These are phyloP conservation scores for Rafetus swinhoei DNA, from an alignment of 2,113 vertebrate genomes.

Conservation along the genomic window DNA sequence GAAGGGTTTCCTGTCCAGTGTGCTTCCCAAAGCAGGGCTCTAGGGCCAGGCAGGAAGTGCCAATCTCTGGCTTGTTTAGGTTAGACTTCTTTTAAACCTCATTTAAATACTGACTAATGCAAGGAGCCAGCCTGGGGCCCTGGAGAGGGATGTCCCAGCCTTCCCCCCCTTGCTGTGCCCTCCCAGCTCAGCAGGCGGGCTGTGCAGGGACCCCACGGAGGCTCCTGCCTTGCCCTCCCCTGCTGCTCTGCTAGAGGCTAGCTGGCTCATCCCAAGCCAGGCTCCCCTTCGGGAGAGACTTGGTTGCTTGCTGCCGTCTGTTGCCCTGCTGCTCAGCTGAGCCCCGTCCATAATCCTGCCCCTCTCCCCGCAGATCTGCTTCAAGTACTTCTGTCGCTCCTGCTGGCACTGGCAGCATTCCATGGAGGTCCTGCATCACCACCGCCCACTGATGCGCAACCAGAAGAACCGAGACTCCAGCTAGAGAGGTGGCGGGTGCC, in stretches of 20 bases:
- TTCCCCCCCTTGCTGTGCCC: background rate
- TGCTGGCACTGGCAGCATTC: conserved; percentile 99
- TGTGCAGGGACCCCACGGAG: too few species aligned
- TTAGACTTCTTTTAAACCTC: background rate
- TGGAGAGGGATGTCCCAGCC: background rate
- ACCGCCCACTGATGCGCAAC: conserved; percentile 98
- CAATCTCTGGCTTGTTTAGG: background rate
- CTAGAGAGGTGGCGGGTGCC: conserved; percentile 74
- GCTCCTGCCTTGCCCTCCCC: too few species aligned
- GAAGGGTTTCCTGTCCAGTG: background rate
- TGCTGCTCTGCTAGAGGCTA: background rate
- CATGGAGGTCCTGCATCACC: conserved; percentile 94
- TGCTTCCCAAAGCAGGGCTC: background rate
- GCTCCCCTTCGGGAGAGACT: background rate
- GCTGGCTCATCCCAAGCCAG: background rate
- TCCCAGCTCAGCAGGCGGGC: too few species aligned
- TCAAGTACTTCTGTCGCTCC: conserved; percentile 98
- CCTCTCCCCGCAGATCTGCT: conserved; percentile 86
- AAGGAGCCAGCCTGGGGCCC: background rate
- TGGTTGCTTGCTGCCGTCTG: background rate
- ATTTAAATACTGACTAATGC: background rate
- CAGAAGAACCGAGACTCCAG: conserved; percentile 96
- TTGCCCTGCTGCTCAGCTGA: background rate
- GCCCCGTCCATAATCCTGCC: background rate
- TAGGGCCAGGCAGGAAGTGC: background rate